Evolutionary conservation across 1,140 invertebrate species (phyloP).

Genomic region (Xylocopa sonorina): DNA sequence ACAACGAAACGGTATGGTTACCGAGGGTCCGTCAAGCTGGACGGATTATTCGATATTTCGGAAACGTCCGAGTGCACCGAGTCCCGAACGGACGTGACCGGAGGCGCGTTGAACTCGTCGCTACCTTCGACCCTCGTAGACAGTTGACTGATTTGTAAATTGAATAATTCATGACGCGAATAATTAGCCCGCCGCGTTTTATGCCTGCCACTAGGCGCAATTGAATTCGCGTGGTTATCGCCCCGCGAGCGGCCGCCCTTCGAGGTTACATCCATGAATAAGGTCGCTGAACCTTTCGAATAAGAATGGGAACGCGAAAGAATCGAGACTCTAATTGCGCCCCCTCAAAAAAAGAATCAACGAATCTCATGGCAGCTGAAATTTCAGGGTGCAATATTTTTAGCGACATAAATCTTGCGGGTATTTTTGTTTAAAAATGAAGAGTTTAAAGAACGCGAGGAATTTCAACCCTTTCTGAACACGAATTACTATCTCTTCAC

Average conservation of each 20-base stretch:
- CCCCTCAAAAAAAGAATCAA: too few relatives aligned
- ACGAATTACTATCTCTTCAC: too few relatives aligned
- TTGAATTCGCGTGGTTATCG: constrained; percentile 47
- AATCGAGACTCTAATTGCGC: too few relatives aligned
- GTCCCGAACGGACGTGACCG: constrained; percentile 4
- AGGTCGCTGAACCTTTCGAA: constrained; percentile 10
- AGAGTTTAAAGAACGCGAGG: too few relatives aligned
- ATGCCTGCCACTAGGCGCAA: constrained; percentile 44
- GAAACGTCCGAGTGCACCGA: background rate
- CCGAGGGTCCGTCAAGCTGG: background rate
- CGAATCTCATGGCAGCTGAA: too few relatives aligned
- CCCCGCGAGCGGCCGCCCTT: constrained; percentile 24
- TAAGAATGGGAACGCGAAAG: background rate
- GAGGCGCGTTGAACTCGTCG: constrained; percentile 18
- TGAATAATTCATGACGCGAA: constrained; percentile 71
- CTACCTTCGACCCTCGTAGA: constrained; percentile 6
- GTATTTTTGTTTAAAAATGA: too few relatives aligned
- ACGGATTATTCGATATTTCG: background rate
- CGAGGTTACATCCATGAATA: background rate
- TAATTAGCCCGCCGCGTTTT: constrained; percentile 70
- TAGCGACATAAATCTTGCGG: too few relatives aligned
- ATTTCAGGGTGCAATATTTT: too few relatives aligned
- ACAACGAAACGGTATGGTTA: background rate
- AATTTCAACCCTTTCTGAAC: too few relatives aligned
- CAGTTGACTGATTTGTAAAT: constrained; percentile 51